Base-by-base conservation (phyloP, 2,113 vertebrate genomes). In the Nannobrachium achirus region DNA sequence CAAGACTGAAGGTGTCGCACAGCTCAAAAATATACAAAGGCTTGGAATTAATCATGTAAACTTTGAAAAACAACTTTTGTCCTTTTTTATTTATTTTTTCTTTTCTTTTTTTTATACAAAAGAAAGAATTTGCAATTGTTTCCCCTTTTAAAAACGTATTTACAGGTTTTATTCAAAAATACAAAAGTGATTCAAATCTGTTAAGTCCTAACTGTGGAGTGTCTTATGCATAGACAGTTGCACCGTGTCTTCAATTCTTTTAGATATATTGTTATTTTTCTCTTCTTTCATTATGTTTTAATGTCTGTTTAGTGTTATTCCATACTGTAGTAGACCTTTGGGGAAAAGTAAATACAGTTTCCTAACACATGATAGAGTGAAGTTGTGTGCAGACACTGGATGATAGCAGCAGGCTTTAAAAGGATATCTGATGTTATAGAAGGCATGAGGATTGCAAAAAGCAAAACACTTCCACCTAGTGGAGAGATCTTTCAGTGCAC, bases 141-240 rank as follows among this genome's bases (percentile, higher is more conserved):
- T 82, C 83, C 86, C 94, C 91, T 93, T n/a, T 95, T 94, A 94
- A 98, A 97, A 98, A 99, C 38, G 0, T 97, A 98, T 99, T 95
- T 99, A 99, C 97, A 98, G 85, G 95, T 99, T 97, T 33, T 98
- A 83, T 99, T 98, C 96, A 98, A 99, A 99, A 98, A 98, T 98
- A 99, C 96, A 99, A 99, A 99, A 96, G 76, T 84, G 86, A 88
- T 94, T 94, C 94, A 96, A 95, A 95, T 96, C 94, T 95, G 94
- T 93, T 94, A 94, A 95, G 93, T 94, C 94, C 94, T 95, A 93
- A 94, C 92, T 91, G 94, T 94, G 94, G 94, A 94, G 94, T 92
- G 91, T 94, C 89, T 93, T 94, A 92, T 94, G 93, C 91, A 92
- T 93, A 78, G 82, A 94, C 93, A 94, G 90, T 94, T 94, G 94